These are phyloP conservation scores for Odontothrips loti DNA, from an alignment of 2,888 invertebrate genomes.

Conservation along the genomic window DNA sequence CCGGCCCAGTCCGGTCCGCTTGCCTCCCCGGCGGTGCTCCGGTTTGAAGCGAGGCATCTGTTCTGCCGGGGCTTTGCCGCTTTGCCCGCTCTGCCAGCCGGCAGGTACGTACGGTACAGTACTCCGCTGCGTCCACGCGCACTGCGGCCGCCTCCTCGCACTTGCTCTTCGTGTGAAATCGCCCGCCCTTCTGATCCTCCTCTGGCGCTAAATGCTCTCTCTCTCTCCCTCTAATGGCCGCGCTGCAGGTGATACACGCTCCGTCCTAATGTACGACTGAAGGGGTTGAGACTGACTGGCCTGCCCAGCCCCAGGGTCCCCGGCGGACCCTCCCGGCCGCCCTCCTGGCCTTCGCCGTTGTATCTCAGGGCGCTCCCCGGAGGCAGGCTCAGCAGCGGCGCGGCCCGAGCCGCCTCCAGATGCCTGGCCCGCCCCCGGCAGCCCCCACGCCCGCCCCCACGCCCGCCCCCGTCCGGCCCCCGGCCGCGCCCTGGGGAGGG, in stretches of 20 bases:
- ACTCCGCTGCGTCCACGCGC: background rate
- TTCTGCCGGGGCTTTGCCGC: background rate
- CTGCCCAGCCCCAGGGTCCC: background rate
- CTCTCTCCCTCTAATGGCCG: background rate
- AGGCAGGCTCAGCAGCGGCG: background rate
- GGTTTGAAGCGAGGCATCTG: background rate
- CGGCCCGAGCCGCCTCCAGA: background rate
- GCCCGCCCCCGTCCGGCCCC: background rate
- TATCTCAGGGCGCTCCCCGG: background rate
- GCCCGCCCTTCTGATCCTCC: background rate
- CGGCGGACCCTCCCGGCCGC: background rate
- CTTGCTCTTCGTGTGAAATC: background rate
- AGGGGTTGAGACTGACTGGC: background rate
- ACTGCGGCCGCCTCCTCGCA: background rate
- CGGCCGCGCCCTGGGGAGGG: background rate
- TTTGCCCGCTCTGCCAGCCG: background rate
- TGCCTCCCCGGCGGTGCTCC: background rate
- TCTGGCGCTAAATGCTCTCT: background rate
- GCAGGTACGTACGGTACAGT: background rate
- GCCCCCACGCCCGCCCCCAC: background rate
- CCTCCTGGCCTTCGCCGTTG: background rate
- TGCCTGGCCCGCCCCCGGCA: background rate
- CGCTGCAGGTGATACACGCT: background rate
- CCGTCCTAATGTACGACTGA: constrained; percentile 16
- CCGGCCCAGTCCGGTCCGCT: too few relatives aligned